A percentile compares a stretch with the other conserved stretches of the same genome.
These are phyloP conservation scores for Hemicordylus capensis DNA, from an alignment of 2,113 vertebrate genomes.

Conservation along the genomic window DNA sequence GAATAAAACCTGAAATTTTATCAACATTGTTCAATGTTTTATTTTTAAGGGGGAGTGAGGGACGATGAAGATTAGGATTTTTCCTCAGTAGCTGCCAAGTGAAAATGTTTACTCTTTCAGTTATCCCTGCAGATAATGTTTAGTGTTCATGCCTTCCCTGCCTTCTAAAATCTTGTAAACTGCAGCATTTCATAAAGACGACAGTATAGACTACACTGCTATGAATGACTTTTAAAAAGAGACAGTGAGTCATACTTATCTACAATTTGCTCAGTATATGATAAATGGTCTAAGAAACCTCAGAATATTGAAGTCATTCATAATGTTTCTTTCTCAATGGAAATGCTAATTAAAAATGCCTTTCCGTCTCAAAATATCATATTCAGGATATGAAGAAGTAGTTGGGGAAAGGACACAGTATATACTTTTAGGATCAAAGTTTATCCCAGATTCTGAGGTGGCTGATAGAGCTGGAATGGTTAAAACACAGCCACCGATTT, in stretches of 20 bases:
- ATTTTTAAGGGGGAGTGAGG: neutral
- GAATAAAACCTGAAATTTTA: constrained; percentile 20
- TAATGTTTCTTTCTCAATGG: neutral
- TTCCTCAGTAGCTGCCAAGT: neutral
- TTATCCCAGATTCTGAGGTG: too few species aligned
- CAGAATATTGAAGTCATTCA: neutral
- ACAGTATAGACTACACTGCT: neutral
- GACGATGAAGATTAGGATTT: neutral
- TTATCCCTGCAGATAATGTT: neutral
- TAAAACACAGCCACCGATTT: neutral
- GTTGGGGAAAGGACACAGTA: neutral
- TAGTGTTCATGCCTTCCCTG: neutral
- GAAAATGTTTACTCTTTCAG: neutral
- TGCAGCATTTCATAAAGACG: constrained; percentile 5
- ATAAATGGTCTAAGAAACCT: constrained; percentile 6
- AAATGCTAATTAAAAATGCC: constrained; percentile 3
- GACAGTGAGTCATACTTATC: neutral
- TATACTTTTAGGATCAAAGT: too few species aligned
- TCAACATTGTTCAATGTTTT: neutral
- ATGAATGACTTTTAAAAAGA: neutral
- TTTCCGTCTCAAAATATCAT: neutral
- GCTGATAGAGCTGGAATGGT: too few species aligned
- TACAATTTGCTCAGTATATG: neutral
- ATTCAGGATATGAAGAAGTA: neutral
- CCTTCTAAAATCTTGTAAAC: neutral